A percentile compares a stretch with the other conserved stretches of the same genome.
Evolutionary conservation across 2,888 invertebrate genomes (phyloP).

Genomic region (Synergus itoensis): DNA sequence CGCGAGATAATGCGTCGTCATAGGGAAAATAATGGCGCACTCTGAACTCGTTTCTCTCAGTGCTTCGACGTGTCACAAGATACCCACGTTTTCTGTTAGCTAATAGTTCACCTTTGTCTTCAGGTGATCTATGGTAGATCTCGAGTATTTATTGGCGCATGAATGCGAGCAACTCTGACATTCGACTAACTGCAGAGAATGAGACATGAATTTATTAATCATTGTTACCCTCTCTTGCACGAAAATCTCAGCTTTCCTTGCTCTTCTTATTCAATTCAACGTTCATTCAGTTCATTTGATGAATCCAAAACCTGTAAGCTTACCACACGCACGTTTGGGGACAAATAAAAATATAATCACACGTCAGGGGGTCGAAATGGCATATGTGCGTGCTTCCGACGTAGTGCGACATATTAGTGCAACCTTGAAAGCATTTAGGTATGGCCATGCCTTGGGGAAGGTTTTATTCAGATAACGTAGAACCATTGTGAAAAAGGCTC

Average conservation of each 20-base stretch:
- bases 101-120: conserved; percentile 42
- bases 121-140: neutral
- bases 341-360: neutral
- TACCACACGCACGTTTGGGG: neutral
- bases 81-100: conserved; percentile 45
- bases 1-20: conserved; percentile 10
- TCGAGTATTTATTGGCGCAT: neutral
- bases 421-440: neutral
- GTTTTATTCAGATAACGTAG: neutral
- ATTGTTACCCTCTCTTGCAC: neutral
- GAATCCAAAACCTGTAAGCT: neutral
- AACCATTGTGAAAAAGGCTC: neutral
- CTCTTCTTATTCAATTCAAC: neutral
- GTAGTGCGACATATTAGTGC: neutral
- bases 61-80: conserved; percentile 46
- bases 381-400: conserved; percentile 30
- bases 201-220: neutral
- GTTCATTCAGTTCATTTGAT: neutral
- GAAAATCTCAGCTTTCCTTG: neutral
- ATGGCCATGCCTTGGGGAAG: conserved; percentile 4
- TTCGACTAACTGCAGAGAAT: neutral
- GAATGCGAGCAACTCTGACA: neutral
- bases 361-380: conserved; percentile 1
- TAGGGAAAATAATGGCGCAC: conserved; percentile 48
- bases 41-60: conserved; percentile 50